Conservation (phyloP, 1,140 invertebrate genomes). For the Acromyrmex heyeri region DNA sequence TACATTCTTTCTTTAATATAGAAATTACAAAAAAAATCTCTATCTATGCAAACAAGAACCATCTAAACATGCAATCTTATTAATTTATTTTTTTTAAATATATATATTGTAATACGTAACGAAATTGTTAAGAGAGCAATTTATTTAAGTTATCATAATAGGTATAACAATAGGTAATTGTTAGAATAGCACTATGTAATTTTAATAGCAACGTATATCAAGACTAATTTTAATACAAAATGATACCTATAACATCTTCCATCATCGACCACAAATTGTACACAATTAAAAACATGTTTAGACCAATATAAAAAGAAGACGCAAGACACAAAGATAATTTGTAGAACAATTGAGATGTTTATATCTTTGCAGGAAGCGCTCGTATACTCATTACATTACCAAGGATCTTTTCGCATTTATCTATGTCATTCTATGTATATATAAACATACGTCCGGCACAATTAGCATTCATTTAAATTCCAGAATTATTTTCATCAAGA, state of each 20-base stretch:
- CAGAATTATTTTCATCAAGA: not conserved
- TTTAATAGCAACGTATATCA: slow-evolving; percentile 2
- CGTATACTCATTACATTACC: slow-evolving; percentile 21
- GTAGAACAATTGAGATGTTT: slow-evolving; percentile 3
- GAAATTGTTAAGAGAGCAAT: too few relatives aligned
- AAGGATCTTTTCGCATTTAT: not conserved
- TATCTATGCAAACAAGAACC: not conserved
- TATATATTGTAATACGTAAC: not conserved
- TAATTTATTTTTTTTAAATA: not conserved
- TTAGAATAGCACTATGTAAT: slow-evolving; percentile 11
- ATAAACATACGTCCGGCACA: not conserved
- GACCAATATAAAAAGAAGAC: slow-evolving; percentile 34
- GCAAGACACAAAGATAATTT: not conserved
- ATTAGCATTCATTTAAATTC: not conserved
- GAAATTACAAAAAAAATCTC: slow-evolving; percentile 17
- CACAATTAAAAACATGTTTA: slow-evolving; percentile 76
- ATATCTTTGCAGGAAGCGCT: slow-evolving; percentile 10
- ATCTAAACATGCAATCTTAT: slow-evolving; percentile 7
- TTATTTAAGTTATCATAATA: too few relatives aligned
- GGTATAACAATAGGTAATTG: slow-evolving; percentile 5
- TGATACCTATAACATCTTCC: slow-evolving; percentile 76
- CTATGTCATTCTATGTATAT: not conserved
- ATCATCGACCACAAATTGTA: slow-evolving; percentile 68
- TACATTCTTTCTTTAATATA: not conserved
- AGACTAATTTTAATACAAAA: not conserved